Percentiles rank a stretch among this genome's conserved stretches.
phyloP scores from a whole-genome alignment of 2,888 invertebrate species.

The Callyntrura guangdongensis region DNA sequence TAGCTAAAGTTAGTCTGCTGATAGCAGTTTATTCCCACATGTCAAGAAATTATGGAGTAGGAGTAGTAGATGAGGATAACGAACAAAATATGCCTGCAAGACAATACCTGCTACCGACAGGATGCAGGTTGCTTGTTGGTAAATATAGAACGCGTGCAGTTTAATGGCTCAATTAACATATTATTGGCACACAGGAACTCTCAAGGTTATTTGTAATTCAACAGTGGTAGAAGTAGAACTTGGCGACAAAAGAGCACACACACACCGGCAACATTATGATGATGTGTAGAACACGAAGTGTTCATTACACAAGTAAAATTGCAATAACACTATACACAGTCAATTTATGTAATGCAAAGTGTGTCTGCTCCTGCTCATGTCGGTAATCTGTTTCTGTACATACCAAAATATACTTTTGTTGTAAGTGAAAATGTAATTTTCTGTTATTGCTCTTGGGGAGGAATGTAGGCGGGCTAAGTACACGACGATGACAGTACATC shows the following conservation, averaged over 20 bases:
- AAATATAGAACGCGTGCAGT: slow-evolving; percentile 33
- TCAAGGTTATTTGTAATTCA: slow-evolving; percentile 33
- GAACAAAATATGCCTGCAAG: slow-evolving; percentile 8
- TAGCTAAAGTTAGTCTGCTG: background rate
- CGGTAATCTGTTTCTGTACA: too few species aligned
- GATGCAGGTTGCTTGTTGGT: background rate
- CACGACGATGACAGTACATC: slow-evolving; percentile 48
- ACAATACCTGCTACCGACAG: background rate
- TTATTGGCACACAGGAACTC: slow-evolving; percentile 27
- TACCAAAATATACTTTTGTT: background rate
- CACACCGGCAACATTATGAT: background rate
- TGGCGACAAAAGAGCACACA: background rate
- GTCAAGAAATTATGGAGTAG: background rate
- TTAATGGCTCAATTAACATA: slow-evolving; percentile 46
- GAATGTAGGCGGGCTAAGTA: slow-evolving; percentile 5
- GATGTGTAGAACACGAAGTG: background rate
- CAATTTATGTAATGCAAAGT: too few species aligned
- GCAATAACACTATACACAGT: background rate
- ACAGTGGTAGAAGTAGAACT: background rate
- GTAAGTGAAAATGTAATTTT: slow-evolving; percentile 7
- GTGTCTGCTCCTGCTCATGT: too few species aligned
- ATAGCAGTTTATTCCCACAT: background rate
- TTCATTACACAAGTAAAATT: background rate
- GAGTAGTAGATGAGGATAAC: background rate
- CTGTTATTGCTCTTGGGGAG: slow-evolving; percentile 3